These are phyloP conservation scores for Spodoptera frugiperda DNA, from an alignment of 1,140 invertebrate genomes.

Conservation along the genomic window DNA sequence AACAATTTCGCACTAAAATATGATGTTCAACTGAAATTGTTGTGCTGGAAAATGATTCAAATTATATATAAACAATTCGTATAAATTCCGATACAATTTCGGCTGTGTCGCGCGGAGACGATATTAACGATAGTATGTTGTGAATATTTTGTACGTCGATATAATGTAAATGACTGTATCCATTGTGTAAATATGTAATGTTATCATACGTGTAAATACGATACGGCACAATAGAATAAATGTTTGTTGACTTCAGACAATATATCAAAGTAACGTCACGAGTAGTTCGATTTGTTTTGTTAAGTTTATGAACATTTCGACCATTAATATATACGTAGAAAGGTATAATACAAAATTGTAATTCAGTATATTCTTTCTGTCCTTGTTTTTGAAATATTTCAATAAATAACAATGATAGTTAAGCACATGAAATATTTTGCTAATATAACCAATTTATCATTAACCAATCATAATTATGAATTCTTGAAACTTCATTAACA, in stretches of 20 bases:
- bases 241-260: constrained; percentile 80
- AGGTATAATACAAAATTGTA: too few relatives aligned
- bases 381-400: neutral
- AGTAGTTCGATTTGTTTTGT: constrained; percentile 36
- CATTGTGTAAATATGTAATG: constrained; percentile 77
- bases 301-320: neutral
- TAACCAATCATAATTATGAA: too few relatives aligned
- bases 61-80: constrained; percentile 17
- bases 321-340: too few relatives aligned
- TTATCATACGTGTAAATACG: constrained; percentile 72
- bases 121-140: constrained; percentile 30
- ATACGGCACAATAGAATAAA: constrained; percentile 66
- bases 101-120: constrained; percentile 7
- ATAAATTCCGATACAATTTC: constrained; percentile 30
- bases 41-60: constrained; percentile 24
- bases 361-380: too few relatives aligned
- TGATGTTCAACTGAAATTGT: neutral
- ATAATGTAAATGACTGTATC: constrained; percentile 60
- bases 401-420: neutral
- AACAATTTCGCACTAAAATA: constrained; percentile 29
- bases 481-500: neutral
- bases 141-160: constrained; percentile 57
- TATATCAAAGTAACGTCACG: constrained; percentile 76
- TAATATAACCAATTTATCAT: neutral
- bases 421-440: constrained; percentile 1